Evolutionary conservation across 2,888 invertebrate species (phyloP), one percentile per base, ranked within the genome.

Genomic region (Rosalia funebris): DNA sequence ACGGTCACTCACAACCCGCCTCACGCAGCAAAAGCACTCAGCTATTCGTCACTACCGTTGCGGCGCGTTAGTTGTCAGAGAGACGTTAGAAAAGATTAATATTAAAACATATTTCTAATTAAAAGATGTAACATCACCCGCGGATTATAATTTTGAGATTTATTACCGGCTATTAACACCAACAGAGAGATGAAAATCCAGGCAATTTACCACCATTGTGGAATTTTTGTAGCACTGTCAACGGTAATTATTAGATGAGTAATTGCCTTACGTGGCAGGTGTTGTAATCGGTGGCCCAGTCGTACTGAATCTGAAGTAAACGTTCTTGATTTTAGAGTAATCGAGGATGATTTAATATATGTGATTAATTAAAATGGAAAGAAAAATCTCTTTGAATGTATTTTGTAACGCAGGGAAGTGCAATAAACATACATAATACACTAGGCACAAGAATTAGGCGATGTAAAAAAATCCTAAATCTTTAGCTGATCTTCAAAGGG

Each of bases 91-190:
- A 19, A 14, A 39, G 39, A 50, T 48, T 36, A 48, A 36, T 39
- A 14, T n/a, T 31, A 20, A 25, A 36, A 41, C 39, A 25, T 19
- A 39, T 37, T 37, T 14, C 16, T 16, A 36, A 50, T 50, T 50
- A 39, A 50, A 25, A 39, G 50, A 39, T 50, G 36, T 36, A 34
- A 31, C 32, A 48, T 17, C 47, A 19, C 36, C n/a, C 36, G 12
- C 36, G 36, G 34, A 48, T 48, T 17, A 50, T 50, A 50, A 25
- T 50, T 37, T 19, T 39, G 12, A 50, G 50, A 50, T 50, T 50
- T 50, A 50, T 50, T 50, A n/a, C 15, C 3, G 10, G 25, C 50
- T 39, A 50, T 50, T 50, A 50, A 39, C 50, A 39, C 50, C 20
- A 15, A 20, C 39, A 15, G 20, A 32, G 20, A 37, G 50, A 50